Base-by-base conservation (phyloP, 1,140 invertebrate species). In the Lepidurus arcticus region DNA sequence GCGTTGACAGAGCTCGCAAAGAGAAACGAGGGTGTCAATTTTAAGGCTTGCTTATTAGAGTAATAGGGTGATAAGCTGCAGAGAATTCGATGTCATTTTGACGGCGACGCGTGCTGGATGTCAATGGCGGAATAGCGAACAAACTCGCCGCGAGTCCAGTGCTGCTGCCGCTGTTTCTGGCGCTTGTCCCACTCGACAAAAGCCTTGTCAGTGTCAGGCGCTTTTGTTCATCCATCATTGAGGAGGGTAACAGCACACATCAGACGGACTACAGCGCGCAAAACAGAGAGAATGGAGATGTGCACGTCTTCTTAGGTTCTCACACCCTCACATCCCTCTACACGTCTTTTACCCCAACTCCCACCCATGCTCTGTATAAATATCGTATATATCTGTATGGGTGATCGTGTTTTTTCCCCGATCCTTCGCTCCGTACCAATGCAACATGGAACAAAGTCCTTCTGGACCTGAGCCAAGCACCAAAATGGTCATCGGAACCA, bases 1-100 rank as follows among this genome's bases (percentile, higher is more conserved):
- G 16, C 53, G 6, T 13, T 65, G 13, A 65, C 16, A 65, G 53
- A 65, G 4, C 21, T 65, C 9, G 34, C 16, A 7, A 65, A 65
- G 53, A 65, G 21, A 65, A 65, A 65, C 53, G 53, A 65, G 53
- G 53, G 53, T 65, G 53, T 65, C 53, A 21, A 13, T 65, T 65
- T 65, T 65, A 65, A 65, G 53, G 53, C 16, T 21, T n/a, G 53
- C 53, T 65, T 65, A 65, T 65, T 65, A 65, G 53, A 65, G 53
- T 65, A 65, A 65, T 65, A 65, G 53, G 53, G 53, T 65, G 53
- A 65, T 65, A 65, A 65, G 53, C 53, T 65, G 53, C 53, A 65
- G 53, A 65, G 53, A 65, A 65, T 65, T 65, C 53, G 53, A 65
- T 21, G 53, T 65, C 53, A 65, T 65, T 65, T 65, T 65, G 53